Base-by-base conservation (phyloP, 2,888 invertebrate species). In the Trichopoda pennipes region DNA sequence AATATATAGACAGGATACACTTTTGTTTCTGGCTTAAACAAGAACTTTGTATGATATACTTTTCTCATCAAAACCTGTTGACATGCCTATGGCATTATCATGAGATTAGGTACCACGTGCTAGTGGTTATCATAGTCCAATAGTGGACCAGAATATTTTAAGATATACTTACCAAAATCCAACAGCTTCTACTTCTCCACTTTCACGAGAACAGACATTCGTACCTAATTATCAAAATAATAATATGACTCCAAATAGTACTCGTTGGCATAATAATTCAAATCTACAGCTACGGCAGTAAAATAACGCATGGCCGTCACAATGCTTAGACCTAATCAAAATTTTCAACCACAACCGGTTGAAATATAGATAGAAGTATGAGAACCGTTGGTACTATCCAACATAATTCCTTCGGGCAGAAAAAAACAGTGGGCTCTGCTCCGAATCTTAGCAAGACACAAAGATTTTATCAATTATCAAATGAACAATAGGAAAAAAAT, bases 11-110 rank as follows among this genome's bases (percentile, higher is more conserved):
- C 47, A 47, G 16, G 47, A 47, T 47, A 1, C 47, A 16, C 61
- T 44, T 61, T 61, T 44, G 10, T 61, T 23, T 61, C 23, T 58
- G 58, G 58, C 19, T 58, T 58, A 8, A 55, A 10, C n/a, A 21
- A 61, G 44, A 44, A 42, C 61, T 61, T 35, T 63, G 7, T 63
- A 49, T 49, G 63, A 63, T 12, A 32, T 49, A 6, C 32, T 63
- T 0, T 63, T 63, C 17, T 63, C 63, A 32, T 49, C 17, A 14
- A 47, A 32, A 32, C 63, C 63, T 32, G 16, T 17, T 10, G 63
- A 63, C n/a, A 63, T 49, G 63, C 28, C 47, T 1, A 10, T 16
- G 16, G 63, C 63, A 28, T 49, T 63, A 12, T 17, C 47, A n/a
- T n/a, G 47, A 9, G 28, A 49, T 2, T 17, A 63, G 17, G 49